Base-by-base conservation (phyloP, 2,113 vertebrate species). In the Pteropus alecto region DNA sequence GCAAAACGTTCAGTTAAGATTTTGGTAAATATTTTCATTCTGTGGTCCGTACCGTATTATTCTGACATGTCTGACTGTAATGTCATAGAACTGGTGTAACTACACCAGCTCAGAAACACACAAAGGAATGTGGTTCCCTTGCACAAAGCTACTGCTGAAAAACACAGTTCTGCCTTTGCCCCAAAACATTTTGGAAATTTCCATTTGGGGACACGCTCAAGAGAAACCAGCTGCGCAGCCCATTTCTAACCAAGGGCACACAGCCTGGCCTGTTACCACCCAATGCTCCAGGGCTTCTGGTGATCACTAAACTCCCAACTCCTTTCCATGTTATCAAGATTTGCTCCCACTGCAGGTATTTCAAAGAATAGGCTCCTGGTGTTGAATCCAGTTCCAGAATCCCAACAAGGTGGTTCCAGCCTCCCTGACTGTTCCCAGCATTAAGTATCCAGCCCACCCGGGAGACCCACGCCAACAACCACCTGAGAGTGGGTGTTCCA, bases 31-130 rank as follows among this genome's bases (percentile, higher is more conserved):
- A 7, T 21, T 68, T 43, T 63, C 67, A 41, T 48, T 21, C 56
- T 89, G 78, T 13, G n/a, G 21, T 2, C 12, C 2, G 11, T 15
- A 58, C 6, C 11, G 0, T 4, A 6, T 8, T 18, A 13, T 48
- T 26, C 12, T 2, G 58, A 21, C 41, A 24, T 0, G 9, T 4
- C 54, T 12, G 48, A 16, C 22, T 2, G 1, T 19, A 3, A 43
- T 0, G 56, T 35, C 9, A 46, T 3, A 13, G 21, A 15, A 19
- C 73, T 2, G 11, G 58, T 10, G 2, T 14, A 41, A 8, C 35
- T 2, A 38, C 30, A 3, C 3, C 0, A 0, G 41, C 43, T 28
- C 24, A 9, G 65, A 58, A 18, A 38, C 58, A 43, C 11, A 76
- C 38, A 2, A 7, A 6, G 2, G 26, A 5, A 1, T 0, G 48